Base-by-base conservation (phyloP, 2,888 invertebrate genomes). In the Cataglyphis albicans region DNA sequence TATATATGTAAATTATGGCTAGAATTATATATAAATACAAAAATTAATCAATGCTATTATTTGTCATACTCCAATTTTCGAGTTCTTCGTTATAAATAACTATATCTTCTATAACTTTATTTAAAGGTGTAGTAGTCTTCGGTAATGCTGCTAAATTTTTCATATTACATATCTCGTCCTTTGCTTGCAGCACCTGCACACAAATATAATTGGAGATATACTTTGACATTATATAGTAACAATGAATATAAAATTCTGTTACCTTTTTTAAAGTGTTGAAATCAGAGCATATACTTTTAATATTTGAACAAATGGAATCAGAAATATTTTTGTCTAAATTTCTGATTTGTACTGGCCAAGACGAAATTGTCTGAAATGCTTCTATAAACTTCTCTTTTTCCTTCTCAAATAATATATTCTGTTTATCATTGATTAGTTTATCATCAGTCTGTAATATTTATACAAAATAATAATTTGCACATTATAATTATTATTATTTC, bases 261-360 rank as follows among this genome's bases (percentile, higher is more conserved):
- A 92, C 93, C 91, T 92, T 81, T 68, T 84, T 91, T 9, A 93
- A 75, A 29, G 63, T 84, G 15, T 78, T 73, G 75, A 93, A 89
- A n/a, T 87, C 81, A 0, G 86, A 72, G 32, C 86, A 78, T 55
- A 91, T 82, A n/a, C 85, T 84, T 6, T 86, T 76, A 6, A 93
- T 86, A 29, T 88, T 81, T 7, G 52, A 15, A 59, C 86, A 84
- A 84, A 92, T 88, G 32, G 85, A 86, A 65, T 78, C 82, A 9
- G 68, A 55, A 57, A 38, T 81, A 64, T 38, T 82, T 64, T 65
- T 73, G 18, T 12, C 61, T 73, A n/a, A 52, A 55, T 55, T 65
- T 10, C 35, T 18, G 21, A 68, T 64, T 68, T 41, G 41, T 9
- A 25, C 52, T 29, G 82, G 81, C 84, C 85, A 89, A 7, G 83